phyloP scores from a whole-genome alignment of 2,113 vertebrate species.

The Gyps fulvus region DNA sequence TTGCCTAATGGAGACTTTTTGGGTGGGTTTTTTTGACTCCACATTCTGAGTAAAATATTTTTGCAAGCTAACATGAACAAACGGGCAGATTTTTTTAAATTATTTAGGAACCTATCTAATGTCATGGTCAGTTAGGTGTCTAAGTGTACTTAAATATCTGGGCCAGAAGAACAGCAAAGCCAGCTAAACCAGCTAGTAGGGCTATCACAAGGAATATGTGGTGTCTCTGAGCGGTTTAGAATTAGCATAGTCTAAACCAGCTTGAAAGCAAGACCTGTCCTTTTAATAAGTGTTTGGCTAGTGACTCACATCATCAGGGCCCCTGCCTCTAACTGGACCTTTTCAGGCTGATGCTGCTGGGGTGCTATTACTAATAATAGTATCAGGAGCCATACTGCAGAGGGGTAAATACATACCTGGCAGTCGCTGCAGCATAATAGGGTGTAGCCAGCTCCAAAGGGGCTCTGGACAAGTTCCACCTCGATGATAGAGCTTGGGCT shows the following conservation, averaged over 20 bases:
- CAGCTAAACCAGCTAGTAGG: conserved; percentile 45
- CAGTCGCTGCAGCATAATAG: not conserved
- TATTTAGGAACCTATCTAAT: not conserved
- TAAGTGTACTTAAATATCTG: not conserved
- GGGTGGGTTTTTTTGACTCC: not conserved
- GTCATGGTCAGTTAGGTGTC: not conserved
- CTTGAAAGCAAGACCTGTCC: conserved; percentile 25
- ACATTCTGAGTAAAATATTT: not conserved
- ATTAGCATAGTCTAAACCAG: conserved; percentile 41
- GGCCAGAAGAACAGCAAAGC: conserved; percentile 33
- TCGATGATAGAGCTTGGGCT: conserved; percentile 44
- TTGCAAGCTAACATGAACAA: not conserved
- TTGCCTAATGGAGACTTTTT: not conserved
- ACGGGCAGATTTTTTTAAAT: fast-evolving
- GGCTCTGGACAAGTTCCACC: conserved; percentile 54
- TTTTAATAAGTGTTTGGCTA: conserved; percentile 52
- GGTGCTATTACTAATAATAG: conserved; percentile 58
- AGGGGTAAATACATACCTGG: not conserved
- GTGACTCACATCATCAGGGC: conserved; percentile 34
- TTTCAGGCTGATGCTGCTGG: conserved; percentile 9
- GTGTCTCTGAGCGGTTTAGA: conserved; percentile 1
- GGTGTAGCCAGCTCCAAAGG: conserved; percentile 50
- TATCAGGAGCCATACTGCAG: not conserved
- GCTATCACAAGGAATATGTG: conserved; percentile 23
- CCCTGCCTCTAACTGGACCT: conserved; percentile 39